These are phyloP conservation scores for Sitodiplosis mosellana DNA, from an alignment of 1,140 invertebrate genomes.

Conservation along the genomic window DNA sequence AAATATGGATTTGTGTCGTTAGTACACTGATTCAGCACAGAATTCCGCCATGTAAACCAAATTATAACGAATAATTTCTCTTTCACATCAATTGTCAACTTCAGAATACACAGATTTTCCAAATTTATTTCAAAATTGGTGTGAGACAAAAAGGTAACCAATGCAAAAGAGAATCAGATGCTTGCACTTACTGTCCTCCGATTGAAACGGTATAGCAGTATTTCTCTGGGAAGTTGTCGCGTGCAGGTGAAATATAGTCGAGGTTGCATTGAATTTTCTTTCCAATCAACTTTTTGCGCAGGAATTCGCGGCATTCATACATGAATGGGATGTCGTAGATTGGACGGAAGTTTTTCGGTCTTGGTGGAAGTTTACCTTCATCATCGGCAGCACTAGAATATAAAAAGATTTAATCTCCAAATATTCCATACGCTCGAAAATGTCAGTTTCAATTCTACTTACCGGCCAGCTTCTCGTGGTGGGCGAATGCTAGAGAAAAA, in stretches of 20 bases:
- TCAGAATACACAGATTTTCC: no score
- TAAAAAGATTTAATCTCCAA: neutral
- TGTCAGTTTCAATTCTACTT: constrained; percentile 6
- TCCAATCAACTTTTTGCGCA: constrained; percentile 89
- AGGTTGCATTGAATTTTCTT: constrained; percentile 86
- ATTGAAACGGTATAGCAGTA: constrained; percentile 80
- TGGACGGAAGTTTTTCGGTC: constrained; percentile 52
- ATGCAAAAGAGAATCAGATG: neutral
- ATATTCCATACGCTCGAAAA: neutral
- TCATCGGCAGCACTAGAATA: constrained; percentile 28
- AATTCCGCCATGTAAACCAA: neutral
- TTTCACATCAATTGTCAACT: neutral
- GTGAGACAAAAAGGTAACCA: neutral
- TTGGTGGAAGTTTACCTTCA: constrained; percentile 38
- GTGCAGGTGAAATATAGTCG: constrained; percentile 92
- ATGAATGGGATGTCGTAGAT: constrained; percentile 96
- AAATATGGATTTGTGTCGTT: neutral
- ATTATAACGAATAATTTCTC: constrained; percentile 1
- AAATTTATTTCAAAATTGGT: neutral
- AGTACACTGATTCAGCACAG: neutral
- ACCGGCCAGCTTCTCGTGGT: constrained; percentile 45
- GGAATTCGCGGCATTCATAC: constrained; percentile 93
- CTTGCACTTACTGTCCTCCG: constrained; percentile 51
- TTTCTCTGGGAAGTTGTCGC: constrained; percentile 87
- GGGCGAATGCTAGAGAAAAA: constrained; percentile 91